Conservation (phyloP, 2,113 vertebrate species). For the Ochotona curzoniae region DNA sequence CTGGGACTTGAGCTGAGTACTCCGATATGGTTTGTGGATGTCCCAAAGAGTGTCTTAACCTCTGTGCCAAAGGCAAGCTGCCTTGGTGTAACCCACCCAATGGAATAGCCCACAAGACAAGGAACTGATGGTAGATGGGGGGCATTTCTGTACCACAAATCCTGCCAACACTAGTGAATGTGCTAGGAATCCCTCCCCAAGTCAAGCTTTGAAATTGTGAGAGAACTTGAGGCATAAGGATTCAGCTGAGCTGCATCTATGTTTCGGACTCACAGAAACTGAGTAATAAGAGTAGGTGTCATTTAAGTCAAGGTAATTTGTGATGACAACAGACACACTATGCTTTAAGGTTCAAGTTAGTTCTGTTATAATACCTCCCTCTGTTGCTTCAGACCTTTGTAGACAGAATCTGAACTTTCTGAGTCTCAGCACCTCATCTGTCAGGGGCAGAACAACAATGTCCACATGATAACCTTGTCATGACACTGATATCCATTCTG, state of each 20-base stretch:
- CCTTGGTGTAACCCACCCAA: not conserved
- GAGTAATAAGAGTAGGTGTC: not conserved
- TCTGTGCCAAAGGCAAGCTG: not conserved
- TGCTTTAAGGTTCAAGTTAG: not conserved
- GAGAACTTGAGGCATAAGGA: not conserved
- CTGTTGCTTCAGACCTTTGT: not conserved
- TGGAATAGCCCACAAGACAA: not conserved
- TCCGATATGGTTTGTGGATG: too few relatives aligned
- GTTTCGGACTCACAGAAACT: not conserved
- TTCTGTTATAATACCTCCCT: constrained; percentile 13
- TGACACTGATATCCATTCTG: not conserved
- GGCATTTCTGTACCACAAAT: not conserved
- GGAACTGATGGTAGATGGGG: not conserved
- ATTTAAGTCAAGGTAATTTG: not conserved
- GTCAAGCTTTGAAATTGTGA: not conserved
- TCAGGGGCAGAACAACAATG: not conserved
- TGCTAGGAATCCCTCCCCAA: not conserved
- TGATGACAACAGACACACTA: not conserved
- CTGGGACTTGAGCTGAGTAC: too few relatives aligned
- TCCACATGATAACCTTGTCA: not conserved
- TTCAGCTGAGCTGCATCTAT: not conserved
- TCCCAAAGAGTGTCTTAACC: too few relatives aligned
- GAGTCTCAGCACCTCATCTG: constrained; percentile 33
- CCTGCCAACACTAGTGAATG: not conserved
- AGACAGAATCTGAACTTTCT: constrained; percentile 36